Percentiles rank a stretch among this genome's conserved stretches.
phyloP scores from a whole-genome alignment of 2,888 invertebrate genomes.

The Tiliacea aurago region DNA sequence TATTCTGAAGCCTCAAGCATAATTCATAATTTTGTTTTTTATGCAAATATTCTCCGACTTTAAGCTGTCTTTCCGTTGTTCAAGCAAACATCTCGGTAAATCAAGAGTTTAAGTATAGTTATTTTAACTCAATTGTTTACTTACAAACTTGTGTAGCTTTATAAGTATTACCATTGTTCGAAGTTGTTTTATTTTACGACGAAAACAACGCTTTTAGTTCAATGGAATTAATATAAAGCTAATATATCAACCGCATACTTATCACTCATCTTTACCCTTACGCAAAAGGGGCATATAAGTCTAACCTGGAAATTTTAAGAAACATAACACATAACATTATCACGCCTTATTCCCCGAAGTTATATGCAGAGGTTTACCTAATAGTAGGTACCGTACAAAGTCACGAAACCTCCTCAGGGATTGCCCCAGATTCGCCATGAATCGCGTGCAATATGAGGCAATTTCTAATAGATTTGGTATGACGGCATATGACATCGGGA shows the following conservation, averaged over 20 bases:
- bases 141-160: constrained; percentile 23
- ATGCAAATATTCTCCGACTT: constrained; percentile 21
- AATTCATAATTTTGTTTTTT: constrained; percentile 25
- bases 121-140: constrained; percentile 17
- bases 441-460: too few species aligned
- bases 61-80: constrained; percentile 14
- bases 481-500: too few species aligned
- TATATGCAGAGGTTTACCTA: background rate
- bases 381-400: too few species aligned
- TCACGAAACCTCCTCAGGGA: too few species aligned
- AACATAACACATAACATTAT: too few species aligned
- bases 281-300: background rate
- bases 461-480: too few species aligned
- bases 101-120: background rate
- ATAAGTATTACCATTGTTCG: background rate
- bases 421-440: too few species aligned
- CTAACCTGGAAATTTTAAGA: background rate
- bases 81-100: constrained; percentile 14
- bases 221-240: background rate
- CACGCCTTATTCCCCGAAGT: too few species aligned
- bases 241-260: background rate
- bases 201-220: background rate
- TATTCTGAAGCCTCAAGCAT: background rate
- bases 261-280: background rate
- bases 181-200: constrained; percentile 16